These are phyloP conservation scores for Coccyzus lansbergi DNA, from an alignment of 2,797 vertebrate genomes.

Conservation along the genomic window DNA sequence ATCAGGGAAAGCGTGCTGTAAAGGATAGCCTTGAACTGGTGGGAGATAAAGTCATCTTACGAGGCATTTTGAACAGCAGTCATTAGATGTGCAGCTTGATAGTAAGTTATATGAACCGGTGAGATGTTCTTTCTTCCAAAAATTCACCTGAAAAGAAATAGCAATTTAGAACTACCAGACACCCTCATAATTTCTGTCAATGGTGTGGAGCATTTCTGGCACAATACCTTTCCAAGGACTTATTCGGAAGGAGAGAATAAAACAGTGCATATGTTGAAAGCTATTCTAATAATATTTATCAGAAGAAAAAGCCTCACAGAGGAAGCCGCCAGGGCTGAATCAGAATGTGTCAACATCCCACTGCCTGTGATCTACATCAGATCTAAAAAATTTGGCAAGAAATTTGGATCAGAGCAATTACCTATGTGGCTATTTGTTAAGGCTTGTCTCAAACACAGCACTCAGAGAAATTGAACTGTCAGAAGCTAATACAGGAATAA, in stretches of 20 bases:
- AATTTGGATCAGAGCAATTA: slow-evolving; percentile 78
- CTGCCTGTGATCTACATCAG: slow-evolving; percentile 55
- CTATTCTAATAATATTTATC: slow-evolving; percentile 56
- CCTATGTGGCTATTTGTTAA: slow-evolving; percentile 72
- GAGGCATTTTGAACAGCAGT: neutral
- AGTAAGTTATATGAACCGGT: neutral
- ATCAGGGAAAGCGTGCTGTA: neutral
- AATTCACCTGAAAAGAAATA: neutral
- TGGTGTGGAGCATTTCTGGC: neutral
- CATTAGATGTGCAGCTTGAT: neutral
- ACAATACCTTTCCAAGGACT: neutral
- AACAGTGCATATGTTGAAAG: neutral
- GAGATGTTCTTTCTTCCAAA: neutral
- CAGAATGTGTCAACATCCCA: slow-evolving; percentile 43
- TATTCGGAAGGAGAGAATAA: neutral
- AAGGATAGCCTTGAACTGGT: neutral
- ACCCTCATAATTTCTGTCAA: neutral
- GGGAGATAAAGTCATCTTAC: neutral
- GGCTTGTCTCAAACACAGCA: slow-evolving; percentile 73
- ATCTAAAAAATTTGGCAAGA: slow-evolving; percentile 74
- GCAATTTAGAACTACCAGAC: neutral
- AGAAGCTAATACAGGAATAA: slow-evolving; percentile 78
- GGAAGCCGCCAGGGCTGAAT: slow-evolving; percentile 36
- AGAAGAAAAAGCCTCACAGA: slow-evolving; percentile 26
- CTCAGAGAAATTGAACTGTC: slow-evolving; percentile 82